Evolutionary conservation across 2,113 vertebrate genomes (phyloP).

Genomic region (Channa argus): DNA sequence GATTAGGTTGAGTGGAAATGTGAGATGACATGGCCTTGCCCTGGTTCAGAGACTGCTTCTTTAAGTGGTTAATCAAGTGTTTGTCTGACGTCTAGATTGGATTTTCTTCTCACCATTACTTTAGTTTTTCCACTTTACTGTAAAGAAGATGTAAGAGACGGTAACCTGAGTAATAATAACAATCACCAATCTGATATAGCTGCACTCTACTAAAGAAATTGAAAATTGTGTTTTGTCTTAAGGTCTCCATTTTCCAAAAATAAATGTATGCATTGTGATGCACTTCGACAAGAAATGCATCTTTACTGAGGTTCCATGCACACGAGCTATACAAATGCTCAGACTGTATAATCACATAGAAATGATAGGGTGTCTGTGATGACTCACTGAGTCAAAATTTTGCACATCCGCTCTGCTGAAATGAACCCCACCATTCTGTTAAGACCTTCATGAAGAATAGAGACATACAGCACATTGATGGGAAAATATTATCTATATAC

Average conservation of each 20-base stretch:
- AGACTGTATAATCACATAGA: conserved; percentile 14
- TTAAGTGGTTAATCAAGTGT: conserved; percentile 76
- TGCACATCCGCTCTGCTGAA: conserved; percentile 27
- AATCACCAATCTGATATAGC: conserved; percentile 56
- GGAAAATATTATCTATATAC: conserved; percentile 7
- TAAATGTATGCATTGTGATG: conserved; percentile 28
- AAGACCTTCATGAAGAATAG: conserved; percentile 16
- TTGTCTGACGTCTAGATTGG: conserved; percentile 76
- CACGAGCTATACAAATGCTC: conserved; percentile 4
- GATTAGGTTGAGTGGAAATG: conserved; percentile 83
- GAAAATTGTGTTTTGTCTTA: conserved; percentile 48
- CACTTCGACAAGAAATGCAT: conserved; percentile 17
- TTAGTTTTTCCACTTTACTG: conserved; percentile 55
- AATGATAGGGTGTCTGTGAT: conserved; percentile 25
- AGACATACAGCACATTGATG: conserved; percentile 6
- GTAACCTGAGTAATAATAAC: conserved; percentile 56
- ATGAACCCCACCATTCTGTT: conserved; percentile 9
- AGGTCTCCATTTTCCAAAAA: conserved; percentile 45
- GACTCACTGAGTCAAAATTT: conserved; percentile 36
- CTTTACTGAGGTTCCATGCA: not conserved
- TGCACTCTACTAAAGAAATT: conserved; percentile 45
- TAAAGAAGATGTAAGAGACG: conserved; percentile 50
- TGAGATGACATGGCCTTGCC: conserved; percentile 78
- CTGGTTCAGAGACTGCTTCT: conserved; percentile 58
- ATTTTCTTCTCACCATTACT: conserved; percentile 73